Conservation (phyloP, 2,888 invertebrate genomes). For the Hetaerina titia region DNA sequence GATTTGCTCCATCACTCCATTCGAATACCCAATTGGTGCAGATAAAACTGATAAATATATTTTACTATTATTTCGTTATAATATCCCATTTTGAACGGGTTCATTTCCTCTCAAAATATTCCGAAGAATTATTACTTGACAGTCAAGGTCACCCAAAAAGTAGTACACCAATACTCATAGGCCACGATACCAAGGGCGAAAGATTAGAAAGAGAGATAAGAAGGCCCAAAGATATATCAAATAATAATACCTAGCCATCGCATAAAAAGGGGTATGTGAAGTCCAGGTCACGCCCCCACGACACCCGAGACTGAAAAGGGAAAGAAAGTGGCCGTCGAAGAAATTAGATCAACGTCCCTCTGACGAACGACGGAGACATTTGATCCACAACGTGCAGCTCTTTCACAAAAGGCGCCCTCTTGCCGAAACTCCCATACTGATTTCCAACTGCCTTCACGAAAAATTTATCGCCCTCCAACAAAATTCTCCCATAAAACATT, state of each 20-base stretch:
- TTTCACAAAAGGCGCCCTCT: background rate
- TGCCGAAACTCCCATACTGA: background rate
- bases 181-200: too few relatives aligned
- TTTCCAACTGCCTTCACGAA: background rate
- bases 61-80: too few relatives aligned
- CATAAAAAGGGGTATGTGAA: background rate
- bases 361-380: background rate
- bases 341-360: background rate
- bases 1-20: too few relatives aligned
- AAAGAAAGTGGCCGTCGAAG: background rate
- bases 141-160: too few relatives aligned
- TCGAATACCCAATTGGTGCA: too few relatives aligned
- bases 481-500: constrained; percentile 3
- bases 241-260: background rate
- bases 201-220: too few relatives aligned
- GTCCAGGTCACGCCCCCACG: background rate
- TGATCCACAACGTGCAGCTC: background rate
- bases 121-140: too few relatives aligned
- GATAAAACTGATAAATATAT: too few relatives aligned
- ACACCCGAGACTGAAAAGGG: background rate
- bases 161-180: too few relatives aligned
- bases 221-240: background rate
- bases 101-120: too few relatives aligned
- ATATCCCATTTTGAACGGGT: too few relatives aligned
- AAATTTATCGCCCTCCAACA: background rate